Percentiles rank a stretch among this genome's conserved stretches.
Conservation (phyloP, 92 coral and sea anemone genomes). For the Metridium senile region DNA sequence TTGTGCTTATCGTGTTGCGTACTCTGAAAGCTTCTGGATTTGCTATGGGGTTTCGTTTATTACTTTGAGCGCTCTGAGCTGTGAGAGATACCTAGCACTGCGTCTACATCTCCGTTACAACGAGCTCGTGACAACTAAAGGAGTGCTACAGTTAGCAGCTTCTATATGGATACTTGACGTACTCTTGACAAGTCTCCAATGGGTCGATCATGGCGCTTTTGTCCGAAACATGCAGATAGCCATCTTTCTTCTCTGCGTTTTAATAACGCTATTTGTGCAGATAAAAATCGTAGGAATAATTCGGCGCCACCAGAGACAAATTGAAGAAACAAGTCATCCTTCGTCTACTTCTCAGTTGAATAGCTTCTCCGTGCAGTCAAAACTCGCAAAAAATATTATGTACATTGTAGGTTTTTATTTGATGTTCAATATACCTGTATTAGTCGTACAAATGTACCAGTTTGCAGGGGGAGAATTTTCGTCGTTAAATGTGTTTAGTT, state of each 20-base stretch:
- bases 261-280: conserved; percentile 44
- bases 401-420: conserved; percentile 61
- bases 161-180: conserved; percentile 57
- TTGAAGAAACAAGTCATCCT: neutral
- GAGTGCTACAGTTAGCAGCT: conserved; percentile 33
- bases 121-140: conserved; percentile 47
- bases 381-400: conserved; percentile 58
- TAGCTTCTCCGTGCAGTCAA: conserved; percentile 35
- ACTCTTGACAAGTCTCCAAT: conserved; percentile 51
- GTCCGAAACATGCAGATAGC: conserved; percentile 44
- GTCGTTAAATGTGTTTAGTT: conserved; percentile 53
- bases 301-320: conserved; percentile 56
- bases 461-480: conserved; percentile 37
- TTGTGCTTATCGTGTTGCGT: conserved; percentile 52
- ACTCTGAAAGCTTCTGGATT: conserved; percentile 73
- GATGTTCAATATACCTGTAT: conserved; percentile 62
- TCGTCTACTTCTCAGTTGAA: neutral
- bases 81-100: conserved; percentile 66
- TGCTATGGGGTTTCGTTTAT: conserved; percentile 74
- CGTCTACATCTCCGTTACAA: conserved; percentile 66
- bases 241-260: conserved; percentile 37
- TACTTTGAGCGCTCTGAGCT: conserved; percentile 84
- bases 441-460: conserved; percentile 43
- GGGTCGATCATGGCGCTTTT: conserved; percentile 40
- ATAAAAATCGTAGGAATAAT: conserved; percentile 47